Base-by-base conservation (phyloP, 1,140 invertebrate species). In the Physella acuta region DNA sequence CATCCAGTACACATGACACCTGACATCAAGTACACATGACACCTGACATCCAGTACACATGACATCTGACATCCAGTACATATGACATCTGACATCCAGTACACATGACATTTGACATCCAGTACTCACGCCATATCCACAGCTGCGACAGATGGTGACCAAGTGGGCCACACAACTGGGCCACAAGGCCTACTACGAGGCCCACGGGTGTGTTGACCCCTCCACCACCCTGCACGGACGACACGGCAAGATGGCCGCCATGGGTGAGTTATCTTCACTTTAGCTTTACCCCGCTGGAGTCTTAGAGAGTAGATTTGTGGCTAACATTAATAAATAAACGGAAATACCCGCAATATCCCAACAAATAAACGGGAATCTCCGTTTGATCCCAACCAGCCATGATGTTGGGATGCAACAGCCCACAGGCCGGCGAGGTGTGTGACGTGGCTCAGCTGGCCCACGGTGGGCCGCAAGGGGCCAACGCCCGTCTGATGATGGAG, bases 401-500 rank as follows among this genome's bases (percentile, higher is more conserved):
- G 31, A 66, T 66, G 63, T n/a, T 66, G 44, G 63, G 63, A 1
- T 66, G 63, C 24, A n/a, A 52, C 16, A 66, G 28, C 44, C 28
- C 8, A 16, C 33, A 66, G 20, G 63, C 63, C 1, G n/a, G 3
- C 8, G 28, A 66, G 30, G 31, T 36, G 2, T 66, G 63, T 55
- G 31, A 66, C 1, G n/a, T 66, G 51, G 49, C 63, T 16, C 63
- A 66, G 24, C 3, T 34, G 51, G 63, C 49, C 36, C 49, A 53
- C 20, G 30, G 26, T 4, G 63, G 63, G 17, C 20, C 3, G 20
- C 49, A 66, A 20, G 49, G 30, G 2, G 28, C 63, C 33, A 3
- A 33, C 20, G 14, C 49, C 14, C 30, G 63, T 16, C 52, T 51
- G 26, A 11, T 66, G 26, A 66, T 66, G 49, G 63, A 26, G 5